Conservation (phyloP, 2,113 vertebrate genomes). For the Morone saxatilis region DNA sequence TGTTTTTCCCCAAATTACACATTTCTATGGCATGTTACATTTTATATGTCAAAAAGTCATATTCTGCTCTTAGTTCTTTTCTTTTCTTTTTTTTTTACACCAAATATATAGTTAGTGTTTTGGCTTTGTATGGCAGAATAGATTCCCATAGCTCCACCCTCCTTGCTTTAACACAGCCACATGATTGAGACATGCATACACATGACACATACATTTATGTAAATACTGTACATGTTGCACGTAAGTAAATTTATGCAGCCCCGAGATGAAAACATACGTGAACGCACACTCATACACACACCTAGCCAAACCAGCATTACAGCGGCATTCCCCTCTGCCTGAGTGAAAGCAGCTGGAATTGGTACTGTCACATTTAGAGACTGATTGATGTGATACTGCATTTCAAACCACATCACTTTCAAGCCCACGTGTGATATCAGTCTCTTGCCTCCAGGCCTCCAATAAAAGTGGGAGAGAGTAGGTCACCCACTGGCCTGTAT, state of each 20-base stretch:
- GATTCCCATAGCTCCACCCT: neutral
- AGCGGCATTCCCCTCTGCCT: conserved; percentile 28
- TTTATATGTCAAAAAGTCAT: neutral
- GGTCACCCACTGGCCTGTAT: conserved; percentile 68
- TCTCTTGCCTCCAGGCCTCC: conserved; percentile 65
- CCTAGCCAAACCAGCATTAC: neutral
- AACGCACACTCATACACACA: neutral
- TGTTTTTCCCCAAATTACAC: neutral
- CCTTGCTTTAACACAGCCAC: neutral
- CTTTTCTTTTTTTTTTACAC: neutral
- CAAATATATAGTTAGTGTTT: neutral
- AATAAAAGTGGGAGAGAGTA: conserved; percentile 68
- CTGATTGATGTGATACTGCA: conserved; percentile 67
- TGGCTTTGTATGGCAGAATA: neutral
- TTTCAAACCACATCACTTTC: conserved; percentile 69
- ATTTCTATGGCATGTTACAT: neutral
- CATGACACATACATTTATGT: neutral
- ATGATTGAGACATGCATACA: neutral
- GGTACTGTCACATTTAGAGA: conserved; percentile 62
- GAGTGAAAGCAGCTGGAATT: conserved; percentile 60
- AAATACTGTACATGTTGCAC: neutral
- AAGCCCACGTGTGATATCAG: conserved; percentile 55
- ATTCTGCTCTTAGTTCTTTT: neutral
- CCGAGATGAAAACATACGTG: neutral
- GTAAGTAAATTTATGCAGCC: neutral